These are phyloP conservation scores for Corbicula japonica DNA, from an alignment of 2,888 invertebrate species.

Conservation along the genomic window DNA sequence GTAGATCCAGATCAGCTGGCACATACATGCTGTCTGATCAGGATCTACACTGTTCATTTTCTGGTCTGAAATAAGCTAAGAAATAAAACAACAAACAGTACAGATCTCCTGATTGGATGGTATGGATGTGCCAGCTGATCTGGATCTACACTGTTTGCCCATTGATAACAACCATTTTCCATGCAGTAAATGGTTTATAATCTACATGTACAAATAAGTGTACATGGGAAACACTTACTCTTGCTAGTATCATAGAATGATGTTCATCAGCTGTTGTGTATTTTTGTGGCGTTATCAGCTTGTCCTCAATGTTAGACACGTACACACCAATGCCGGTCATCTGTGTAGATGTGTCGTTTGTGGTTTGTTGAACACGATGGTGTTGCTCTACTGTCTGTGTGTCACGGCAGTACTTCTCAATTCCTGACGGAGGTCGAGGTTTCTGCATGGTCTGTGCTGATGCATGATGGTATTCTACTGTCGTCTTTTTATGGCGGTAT, in stretches of 20 bases:
- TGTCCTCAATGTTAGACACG: conserved; percentile 84
- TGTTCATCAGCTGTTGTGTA: conserved; percentile 86
- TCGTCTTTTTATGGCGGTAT: conserved; percentile 91
- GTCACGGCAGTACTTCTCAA: conserved; percentile 84
- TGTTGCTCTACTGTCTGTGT: conserved; percentile 86
- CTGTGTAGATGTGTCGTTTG: conserved; percentile 86
- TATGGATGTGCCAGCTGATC: no score
- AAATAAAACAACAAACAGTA: no score
- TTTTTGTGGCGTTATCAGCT: conserved; percentile 83
- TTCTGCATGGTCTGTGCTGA: conserved; percentile 91
- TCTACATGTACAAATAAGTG: background rate
- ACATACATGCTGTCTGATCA: no score
- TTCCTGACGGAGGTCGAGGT: conserved; percentile 76
- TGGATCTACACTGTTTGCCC: no score
- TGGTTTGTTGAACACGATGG: conserved; percentile 84
- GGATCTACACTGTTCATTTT: no score
- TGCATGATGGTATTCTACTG: conserved; percentile 93
- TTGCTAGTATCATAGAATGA: conserved; percentile 76
- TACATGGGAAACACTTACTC: conserved; percentile 68
- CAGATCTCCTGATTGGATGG: no score
- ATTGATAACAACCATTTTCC: no score
- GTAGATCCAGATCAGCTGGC: no score
- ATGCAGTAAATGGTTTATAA: conserved; percentile 11
- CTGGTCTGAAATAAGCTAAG: no score
- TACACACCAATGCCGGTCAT: conserved; percentile 86